Evolutionary conservation across 2,797 vertebrate genomes (phyloP).

Genomic region (Zalophus californianus): DNA sequence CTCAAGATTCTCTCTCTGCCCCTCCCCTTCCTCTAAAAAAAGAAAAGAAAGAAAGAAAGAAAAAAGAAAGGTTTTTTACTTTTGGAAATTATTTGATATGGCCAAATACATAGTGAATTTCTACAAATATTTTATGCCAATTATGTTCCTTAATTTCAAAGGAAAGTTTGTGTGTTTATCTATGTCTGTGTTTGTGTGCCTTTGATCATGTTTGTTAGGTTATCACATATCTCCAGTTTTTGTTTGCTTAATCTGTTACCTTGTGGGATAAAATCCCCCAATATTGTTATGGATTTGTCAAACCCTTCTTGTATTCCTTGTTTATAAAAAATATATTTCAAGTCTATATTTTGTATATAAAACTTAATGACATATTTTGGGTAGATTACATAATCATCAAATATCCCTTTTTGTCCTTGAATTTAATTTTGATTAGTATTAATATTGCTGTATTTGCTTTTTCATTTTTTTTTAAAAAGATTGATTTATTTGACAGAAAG

Average conservation of each 20-base stretch:
- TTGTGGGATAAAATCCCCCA: background rate
- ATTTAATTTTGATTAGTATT: slow-evolving; percentile 8
- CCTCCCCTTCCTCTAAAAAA: no score
- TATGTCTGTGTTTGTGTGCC: background rate
- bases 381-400: background rate
- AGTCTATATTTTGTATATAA: background rate
- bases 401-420: background rate
- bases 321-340: background rate
- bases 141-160: background rate
- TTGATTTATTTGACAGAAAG: no score
- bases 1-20: no score
- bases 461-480: background rate
- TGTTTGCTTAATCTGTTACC: background rate
- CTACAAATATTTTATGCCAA: background rate
- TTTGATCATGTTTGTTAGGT: background rate
- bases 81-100: background rate
- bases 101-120: background rate
- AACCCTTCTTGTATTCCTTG: background rate
- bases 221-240: background rate
- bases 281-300: background rate
- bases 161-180: background rate
- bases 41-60: no score
- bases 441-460: background rate
- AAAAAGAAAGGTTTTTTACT: background rate
- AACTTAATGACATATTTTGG: background rate